phyloP scores from a whole-genome alignment of 2,888 invertebrate species.

The Aricia artaxerxes region DNA sequence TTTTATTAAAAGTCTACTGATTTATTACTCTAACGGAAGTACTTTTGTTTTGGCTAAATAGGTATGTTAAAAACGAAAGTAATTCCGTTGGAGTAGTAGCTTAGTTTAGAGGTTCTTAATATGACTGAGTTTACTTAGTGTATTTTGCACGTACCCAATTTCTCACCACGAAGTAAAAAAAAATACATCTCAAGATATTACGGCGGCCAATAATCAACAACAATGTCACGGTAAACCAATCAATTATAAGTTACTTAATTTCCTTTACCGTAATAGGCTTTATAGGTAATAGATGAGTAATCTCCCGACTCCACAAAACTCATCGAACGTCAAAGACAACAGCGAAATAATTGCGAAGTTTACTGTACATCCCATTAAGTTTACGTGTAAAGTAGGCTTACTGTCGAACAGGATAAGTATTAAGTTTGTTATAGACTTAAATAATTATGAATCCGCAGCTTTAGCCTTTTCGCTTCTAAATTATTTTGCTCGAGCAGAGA shows the following conservation, averaged over 20 bases:
- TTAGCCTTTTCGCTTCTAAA: constrained; percentile 15
- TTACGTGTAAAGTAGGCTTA: constrained; percentile 36
- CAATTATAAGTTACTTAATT: constrained; percentile 46
- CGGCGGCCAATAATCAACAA: neutral
- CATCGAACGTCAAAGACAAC: constrained; percentile 33
- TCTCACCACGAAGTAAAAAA: neutral
- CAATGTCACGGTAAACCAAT: constrained; percentile 8
- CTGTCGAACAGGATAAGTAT: constrained; percentile 36
- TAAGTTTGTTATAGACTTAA: constrained; percentile 18
- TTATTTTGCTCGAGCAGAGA: constrained; percentile 13
- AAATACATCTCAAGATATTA: neutral
- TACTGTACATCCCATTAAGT: constrained; percentile 35
- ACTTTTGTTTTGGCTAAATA: neutral
- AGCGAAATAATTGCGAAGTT: constrained; percentile 34
- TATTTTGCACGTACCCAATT: neutral
- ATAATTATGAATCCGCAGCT: constrained; percentile 19
- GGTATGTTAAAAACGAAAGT: neutral
- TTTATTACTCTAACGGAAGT: neutral
- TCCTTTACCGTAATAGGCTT: constrained; percentile 38
- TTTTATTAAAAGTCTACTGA: neutral
- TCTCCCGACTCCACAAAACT: constrained; percentile 14
- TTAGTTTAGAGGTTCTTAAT: no score
- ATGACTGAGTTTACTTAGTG: no score
- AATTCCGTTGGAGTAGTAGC: neutral
- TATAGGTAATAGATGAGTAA: constrained; percentile 35